Evolutionary conservation across 2,113 vertebrate genomes (phyloP), one percentile per base, ranked within the genome.

Genomic region (Agapornis roseicollis): DNA sequence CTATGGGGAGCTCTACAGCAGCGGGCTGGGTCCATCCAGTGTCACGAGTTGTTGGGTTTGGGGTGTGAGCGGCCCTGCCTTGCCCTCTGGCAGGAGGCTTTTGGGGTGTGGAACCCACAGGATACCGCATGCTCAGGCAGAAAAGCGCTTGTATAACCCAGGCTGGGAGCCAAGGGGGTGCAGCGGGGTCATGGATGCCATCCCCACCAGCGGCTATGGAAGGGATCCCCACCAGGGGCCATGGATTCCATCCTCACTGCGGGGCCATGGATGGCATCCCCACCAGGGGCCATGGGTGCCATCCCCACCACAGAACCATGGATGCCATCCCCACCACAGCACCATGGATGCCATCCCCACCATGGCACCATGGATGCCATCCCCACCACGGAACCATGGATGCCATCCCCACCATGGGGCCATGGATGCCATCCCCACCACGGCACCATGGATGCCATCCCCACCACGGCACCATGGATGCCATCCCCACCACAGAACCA

Each of bases 121-220:
- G 55, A 22, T 22, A n/a, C 9, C 4, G 17, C 2, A 11, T 2
- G 19, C 11, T 4, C 55, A 56, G 31, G 55, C 5, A 11, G 17
- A 33, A 42, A 49, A 37, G 1, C 4, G 1, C 15, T 64, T 29
- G 46, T 42, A 14, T 52, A 18, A 52, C 0, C 0, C 0, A 0
- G 47, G 20, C 47, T 2, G 9, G 9, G 61, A 6, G 70, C 55
- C 5, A 37, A 46, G 31, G 29, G 55, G 19, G 31, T 22, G 31
- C 7, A 18, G 33, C 8, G 18, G 29, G 29, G 53, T 31, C 4
- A 20, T 0, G 23, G 35, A 28, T 27, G 41, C 1, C 0, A 31
- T 15, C 47, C 82, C 61, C 66, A 35, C 37, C 20, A 3, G 5
- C n/a, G n/a, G n/a, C n/a, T n/a, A n/a, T n/a, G n/a, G n/a, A n/a